These are phyloP conservation scores for Vespertilio murinus DNA, from an alignment of 2,797 vertebrate species.

Conservation along the genomic window DNA sequence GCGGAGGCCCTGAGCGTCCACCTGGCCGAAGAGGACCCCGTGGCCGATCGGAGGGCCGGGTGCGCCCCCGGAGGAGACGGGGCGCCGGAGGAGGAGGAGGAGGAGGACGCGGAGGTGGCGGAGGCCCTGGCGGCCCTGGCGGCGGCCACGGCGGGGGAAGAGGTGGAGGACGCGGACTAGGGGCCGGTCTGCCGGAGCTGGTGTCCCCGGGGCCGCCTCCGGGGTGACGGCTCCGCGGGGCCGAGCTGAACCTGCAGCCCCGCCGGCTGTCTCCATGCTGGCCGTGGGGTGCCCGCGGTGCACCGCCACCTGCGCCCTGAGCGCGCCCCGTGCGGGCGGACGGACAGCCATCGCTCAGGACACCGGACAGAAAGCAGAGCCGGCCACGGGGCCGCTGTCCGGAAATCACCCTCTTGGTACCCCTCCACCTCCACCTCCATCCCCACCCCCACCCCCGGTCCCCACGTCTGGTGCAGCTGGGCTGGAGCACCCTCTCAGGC, in stretches of 20 bases:
- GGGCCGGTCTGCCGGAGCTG: neutral
- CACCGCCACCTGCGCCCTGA: too few species aligned
- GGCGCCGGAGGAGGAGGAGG: slow-evolving; percentile 69
- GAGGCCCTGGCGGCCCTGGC: slow-evolving; percentile 95
- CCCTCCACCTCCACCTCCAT: too few species aligned
- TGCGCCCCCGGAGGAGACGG: neutral
- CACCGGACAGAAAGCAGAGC: neutral
- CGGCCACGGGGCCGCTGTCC: too few species aligned
- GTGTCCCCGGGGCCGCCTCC: fast-evolving
- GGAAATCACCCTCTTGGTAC: neutral
- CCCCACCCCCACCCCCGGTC: neutral
- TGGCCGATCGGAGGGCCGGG: neutral
- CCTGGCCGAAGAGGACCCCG: neutral
- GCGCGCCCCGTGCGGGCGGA: neutral
- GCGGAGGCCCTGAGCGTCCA: neutral
- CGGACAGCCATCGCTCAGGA: neutral
- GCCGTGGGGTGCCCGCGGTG: neutral
- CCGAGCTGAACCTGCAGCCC: neutral
- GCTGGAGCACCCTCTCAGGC: neutral
- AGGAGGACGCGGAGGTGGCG: slow-evolving; percentile 92
- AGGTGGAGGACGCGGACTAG: slow-evolving; percentile 82
- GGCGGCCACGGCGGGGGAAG: slow-evolving; percentile 94
- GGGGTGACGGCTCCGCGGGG: fast-evolving
- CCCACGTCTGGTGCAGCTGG: neutral
- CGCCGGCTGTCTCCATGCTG: neutral